A percentile compares a stretch with the other conserved stretches of the same genome.
phyloP scores from a whole-genome alignment of 2,797 vertebrate genomes.

The Aulostomus chinensis region DNA sequence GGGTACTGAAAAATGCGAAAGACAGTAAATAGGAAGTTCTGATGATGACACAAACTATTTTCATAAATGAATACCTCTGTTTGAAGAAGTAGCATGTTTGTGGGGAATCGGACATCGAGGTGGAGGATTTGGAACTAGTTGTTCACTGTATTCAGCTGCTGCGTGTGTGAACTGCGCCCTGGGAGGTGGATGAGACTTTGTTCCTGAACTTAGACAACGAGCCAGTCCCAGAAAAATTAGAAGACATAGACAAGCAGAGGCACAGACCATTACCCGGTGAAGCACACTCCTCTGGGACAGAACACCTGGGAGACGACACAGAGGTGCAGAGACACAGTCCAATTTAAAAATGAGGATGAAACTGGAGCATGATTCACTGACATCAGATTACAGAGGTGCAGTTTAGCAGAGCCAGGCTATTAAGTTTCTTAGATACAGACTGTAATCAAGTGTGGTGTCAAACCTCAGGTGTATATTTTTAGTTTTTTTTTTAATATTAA shows the following conservation, averaged over 20 bases:
- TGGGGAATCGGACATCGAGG: conserved; percentile 17
- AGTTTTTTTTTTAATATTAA: too few species aligned
- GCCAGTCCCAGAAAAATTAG: conserved; percentile 57
- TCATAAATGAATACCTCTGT: conserved; percentile 30
- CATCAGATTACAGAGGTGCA: too few species aligned
- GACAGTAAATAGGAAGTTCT: neutral
- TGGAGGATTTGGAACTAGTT: conserved; percentile 23
- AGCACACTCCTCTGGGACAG: conserved; percentile 26
- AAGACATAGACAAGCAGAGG: conserved; percentile 47
- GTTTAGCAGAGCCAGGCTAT: too few species aligned
- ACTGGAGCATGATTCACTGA: too few species aligned
- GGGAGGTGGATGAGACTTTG: conserved; percentile 38
- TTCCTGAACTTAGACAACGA: conserved; percentile 37
- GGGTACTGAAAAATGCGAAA: conserved; percentile 23
- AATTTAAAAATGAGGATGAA: too few species aligned
- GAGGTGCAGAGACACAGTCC: too few species aligned
- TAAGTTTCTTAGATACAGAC: too few species aligned
- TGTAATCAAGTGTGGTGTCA: too few species aligned
- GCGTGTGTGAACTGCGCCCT: conserved; percentile 7
- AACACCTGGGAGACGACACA: conserved; percentile 18
- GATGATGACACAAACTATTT: neutral
- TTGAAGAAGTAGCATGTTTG: neutral
- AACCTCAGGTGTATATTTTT: too few species aligned
- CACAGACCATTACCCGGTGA: conserved; percentile 59
- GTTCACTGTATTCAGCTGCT: neutral